These are phyloP conservation scores for Anolis carolinensis DNA, from an alignment of 2,113 vertebrate genomes.

Conservation along the genomic window DNA sequence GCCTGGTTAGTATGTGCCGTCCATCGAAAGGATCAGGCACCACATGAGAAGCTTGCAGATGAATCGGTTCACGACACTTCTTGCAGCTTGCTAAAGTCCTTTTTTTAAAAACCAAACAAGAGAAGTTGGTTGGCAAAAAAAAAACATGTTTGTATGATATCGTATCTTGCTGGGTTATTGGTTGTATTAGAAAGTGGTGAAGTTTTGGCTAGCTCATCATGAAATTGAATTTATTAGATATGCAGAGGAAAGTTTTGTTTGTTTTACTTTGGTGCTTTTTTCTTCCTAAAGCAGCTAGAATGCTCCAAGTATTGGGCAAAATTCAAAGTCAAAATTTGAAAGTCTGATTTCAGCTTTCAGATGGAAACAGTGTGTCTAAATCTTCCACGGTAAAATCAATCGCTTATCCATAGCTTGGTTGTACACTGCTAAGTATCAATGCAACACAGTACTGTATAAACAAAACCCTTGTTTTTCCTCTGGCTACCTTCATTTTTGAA, in stretches of 20 bases:
- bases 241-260: background rate
- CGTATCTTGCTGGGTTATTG: conserved; percentile 6
- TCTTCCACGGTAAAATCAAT: background rate
- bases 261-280: background rate
- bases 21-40: background rate
- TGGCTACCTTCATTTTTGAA: conserved; percentile 59
- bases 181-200: background rate
- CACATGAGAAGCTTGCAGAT: background rate
- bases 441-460: background rate
- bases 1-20: background rate
- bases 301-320: background rate
- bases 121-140: background rate
- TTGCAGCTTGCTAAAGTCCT: background rate
- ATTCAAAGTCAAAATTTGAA: background rate
- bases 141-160: background rate
- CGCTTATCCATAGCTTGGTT: background rate
- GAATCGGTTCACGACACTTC: background rate
- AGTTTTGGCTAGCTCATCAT: background rate
- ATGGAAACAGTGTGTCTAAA: accelerated
- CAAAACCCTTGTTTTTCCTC: conserved; percentile 1
- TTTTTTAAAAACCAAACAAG: background rate
- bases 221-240: background rate
- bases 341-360: background rate
- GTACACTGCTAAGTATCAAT: background rate
- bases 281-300: background rate